Evolutionary conservation across 2,888 invertebrate species (phyloP).

Genomic region (Synergus gifuensis): DNA sequence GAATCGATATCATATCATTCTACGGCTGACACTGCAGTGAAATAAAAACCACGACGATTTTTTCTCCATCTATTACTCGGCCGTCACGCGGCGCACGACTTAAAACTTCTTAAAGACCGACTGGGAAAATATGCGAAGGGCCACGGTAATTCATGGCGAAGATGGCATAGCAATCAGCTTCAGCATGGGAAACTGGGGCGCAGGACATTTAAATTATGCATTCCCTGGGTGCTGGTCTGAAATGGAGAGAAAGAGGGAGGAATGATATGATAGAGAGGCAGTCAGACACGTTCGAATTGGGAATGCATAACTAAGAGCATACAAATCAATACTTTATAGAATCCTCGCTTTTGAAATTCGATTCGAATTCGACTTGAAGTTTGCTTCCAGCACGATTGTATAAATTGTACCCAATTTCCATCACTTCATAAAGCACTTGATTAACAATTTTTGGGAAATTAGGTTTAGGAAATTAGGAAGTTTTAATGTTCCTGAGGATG

Average conservation of each 20-base stretch:
- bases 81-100: constrained; percentile 50
- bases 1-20: neutral
- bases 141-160: constrained; percentile 63
- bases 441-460: too few species aligned
- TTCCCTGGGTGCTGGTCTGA: constrained; percentile 57
- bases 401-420: too few species aligned
- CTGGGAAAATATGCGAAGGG: constrained; percentile 64
- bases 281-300: constrained; percentile 45
- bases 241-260: constrained; percentile 43
- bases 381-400: neutral
- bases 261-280: constrained; percentile 43
- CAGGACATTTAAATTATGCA: constrained; percentile 71
- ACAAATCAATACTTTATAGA: constrained; percentile 17
- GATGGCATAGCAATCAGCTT: constrained; percentile 69
- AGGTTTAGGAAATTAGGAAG: neutral
- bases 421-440: too few species aligned
- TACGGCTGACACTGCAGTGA: neutral
- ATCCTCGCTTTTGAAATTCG: neutral
- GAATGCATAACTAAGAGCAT: constrained; percentile 38
- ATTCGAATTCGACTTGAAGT: neutral
- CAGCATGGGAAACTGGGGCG: constrained; percentile 65
- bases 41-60: constrained; percentile 42
- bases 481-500: constrained; percentile 11
- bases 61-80: constrained; percentile 39
- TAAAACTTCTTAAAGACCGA: constrained; percentile 62